Conservation (phyloP, 1,140 invertebrate genomes). For the Melipona quadrifasciata region DNA sequence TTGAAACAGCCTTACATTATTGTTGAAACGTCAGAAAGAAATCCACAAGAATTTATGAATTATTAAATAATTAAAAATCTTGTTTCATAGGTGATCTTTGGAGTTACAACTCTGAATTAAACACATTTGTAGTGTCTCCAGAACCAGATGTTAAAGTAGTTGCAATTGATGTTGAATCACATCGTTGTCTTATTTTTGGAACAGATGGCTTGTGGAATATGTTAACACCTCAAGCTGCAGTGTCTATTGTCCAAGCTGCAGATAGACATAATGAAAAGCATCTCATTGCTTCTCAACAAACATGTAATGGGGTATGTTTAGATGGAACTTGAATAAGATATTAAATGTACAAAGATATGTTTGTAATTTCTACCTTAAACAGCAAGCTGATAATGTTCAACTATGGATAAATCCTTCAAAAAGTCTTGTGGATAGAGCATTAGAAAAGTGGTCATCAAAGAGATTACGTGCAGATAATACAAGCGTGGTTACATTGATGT, state of each 20-base stretch:
- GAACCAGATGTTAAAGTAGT: conserved; percentile 96
- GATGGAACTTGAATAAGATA: conserved; percentile 10
- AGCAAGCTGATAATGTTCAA: conserved; percentile 74
- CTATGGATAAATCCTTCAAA: conserved; percentile 95
- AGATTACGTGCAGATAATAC: conserved; percentile 97
- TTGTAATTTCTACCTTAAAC: conserved; percentile 35
- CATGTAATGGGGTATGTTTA: conserved; percentile 75
- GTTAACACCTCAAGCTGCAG: conserved; percentile 91
- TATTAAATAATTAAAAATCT: not conserved
- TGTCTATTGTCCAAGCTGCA: conserved; percentile 91
- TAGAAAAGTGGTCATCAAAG: conserved; percentile 89
- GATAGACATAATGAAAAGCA: conserved; percentile 90
- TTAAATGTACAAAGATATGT: not conserved
- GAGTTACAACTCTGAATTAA: conserved; percentile 95
- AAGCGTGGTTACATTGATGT: conserved; percentile 95
- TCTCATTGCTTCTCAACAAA: conserved; percentile 81
- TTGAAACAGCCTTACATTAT: not conserved
- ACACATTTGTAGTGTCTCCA: conserved; percentile 98
- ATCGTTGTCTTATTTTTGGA: conserved; percentile 95
- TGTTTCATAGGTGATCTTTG: conserved; percentile 91
- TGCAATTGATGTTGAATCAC: conserved; percentile 89
- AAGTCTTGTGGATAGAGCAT: conserved; percentile 92
- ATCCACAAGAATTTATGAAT: not conserved
- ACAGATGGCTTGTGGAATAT: conserved; percentile 99
- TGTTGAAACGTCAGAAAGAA: not conserved